Conservation (phyloP, 2,113 vertebrate species). For the Bucco capensis region DNA sequence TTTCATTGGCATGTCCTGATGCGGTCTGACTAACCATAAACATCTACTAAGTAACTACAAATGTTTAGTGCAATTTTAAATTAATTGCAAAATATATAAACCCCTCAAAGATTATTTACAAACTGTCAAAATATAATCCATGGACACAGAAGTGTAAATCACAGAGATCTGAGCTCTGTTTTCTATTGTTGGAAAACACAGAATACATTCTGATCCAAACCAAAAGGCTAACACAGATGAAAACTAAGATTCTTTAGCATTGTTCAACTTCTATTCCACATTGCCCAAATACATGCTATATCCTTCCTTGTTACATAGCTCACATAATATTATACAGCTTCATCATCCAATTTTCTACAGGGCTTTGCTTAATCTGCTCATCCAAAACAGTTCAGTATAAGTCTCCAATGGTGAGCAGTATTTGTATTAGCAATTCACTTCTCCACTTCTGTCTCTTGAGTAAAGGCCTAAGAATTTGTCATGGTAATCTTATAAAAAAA, state of each 20-base stretch:
- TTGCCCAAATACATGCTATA: fast-evolving
- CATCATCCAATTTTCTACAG: neutral
- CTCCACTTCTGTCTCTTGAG: neutral
- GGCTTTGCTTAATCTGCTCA: neutral
- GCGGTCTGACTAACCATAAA: neutral
- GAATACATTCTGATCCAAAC: neutral
- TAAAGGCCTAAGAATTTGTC: neutral
- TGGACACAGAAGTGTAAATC: neutral
- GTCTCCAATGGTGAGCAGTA: neutral
- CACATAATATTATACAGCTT: neutral
- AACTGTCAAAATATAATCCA: neutral
- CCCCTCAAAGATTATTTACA: neutral
- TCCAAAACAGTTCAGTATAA: neutral
- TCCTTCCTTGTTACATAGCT: neutral
- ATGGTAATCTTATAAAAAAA: neutral
- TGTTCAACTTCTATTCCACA: neutral
- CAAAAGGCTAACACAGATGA: neutral
- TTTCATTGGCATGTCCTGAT: neutral
- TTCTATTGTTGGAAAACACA: neutral
- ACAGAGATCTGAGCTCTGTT: neutral
- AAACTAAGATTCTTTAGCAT: neutral
- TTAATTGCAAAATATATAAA: neutral
- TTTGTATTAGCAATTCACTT: neutral
- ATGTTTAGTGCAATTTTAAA: neutral
- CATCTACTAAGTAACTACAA: neutral